Percentiles rank a stretch among this genome's conserved stretches.
These are phyloP conservation scores for Orchesella flavescens DNA, from an alignment of 2,888 invertebrate species.

Conservation along the genomic window DNA sequence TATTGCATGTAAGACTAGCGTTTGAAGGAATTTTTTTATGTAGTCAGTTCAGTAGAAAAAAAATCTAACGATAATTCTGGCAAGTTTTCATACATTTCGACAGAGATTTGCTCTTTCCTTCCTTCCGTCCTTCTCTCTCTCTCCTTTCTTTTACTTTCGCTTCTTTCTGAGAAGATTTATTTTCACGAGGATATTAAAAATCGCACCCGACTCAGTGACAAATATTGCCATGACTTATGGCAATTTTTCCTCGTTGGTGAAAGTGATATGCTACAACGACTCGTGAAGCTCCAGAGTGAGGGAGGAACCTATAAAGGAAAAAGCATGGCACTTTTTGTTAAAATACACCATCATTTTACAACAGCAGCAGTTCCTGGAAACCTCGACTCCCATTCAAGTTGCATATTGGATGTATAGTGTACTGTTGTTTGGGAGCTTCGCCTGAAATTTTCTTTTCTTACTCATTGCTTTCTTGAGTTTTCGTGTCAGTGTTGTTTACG, in stretches of 20 bases:
- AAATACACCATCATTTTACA: constrained; percentile 14
- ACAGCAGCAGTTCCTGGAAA: neutral
- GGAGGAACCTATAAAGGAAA: constrained; percentile 6
- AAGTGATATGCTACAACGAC: constrained; percentile 22
- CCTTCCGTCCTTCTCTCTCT: neutral
- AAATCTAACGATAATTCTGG: constrained; percentile 27
- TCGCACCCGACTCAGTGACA: constrained; percentile 60
- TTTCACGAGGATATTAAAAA: constrained; percentile 64
- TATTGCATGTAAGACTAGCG: neutral
- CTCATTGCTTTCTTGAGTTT: neutral
- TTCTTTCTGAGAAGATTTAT: constrained; percentile 57
- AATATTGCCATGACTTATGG: constrained; percentile 62
- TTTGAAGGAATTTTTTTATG: constrained; percentile 1
- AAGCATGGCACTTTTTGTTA: neutral
- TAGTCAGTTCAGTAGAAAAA: constrained; percentile 13
- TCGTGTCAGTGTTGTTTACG: constrained; percentile 8
- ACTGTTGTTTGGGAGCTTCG: neutral
- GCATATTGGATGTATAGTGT: neutral
- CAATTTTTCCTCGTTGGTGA: constrained; percentile 51
- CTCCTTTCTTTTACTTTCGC: constrained; percentile 26
- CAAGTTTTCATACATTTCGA: constrained; percentile 29
- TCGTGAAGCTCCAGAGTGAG: neutral
- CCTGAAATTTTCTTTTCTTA: neutral
- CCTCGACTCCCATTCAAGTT: neutral
- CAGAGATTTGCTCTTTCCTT: constrained; percentile 30